Evolutionary conservation across 2,797 vertebrate genomes (phyloP).

Genomic region (Eidolon dupreanum): DNA sequence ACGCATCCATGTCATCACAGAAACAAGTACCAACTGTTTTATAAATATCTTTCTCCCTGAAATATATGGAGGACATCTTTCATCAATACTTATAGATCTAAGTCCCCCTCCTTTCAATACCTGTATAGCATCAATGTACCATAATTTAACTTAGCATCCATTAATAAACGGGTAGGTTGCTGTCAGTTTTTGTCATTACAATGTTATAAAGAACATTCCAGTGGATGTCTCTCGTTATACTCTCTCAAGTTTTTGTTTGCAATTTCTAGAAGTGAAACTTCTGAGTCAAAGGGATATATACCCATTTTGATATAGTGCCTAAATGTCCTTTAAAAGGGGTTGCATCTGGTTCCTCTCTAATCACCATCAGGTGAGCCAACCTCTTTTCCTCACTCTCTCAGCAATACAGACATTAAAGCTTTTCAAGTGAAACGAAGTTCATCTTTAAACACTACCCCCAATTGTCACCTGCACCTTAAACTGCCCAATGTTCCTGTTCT

Average conservation of each 20-base stretch:
- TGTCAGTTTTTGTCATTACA: background rate
- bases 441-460: background rate
- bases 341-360: background rate
- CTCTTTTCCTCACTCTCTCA: background rate
- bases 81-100: background rate
- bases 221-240: background rate
- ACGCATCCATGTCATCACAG: background rate
- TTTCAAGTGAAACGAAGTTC: conserved; percentile 15
- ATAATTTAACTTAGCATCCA: background rate
- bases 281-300: background rate
- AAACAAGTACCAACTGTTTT: background rate
- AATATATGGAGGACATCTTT: background rate
- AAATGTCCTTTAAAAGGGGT: background rate
- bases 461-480: background rate
- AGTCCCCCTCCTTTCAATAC: background rate
- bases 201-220: background rate
- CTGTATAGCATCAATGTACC: background rate
- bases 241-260: background rate
- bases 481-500: background rate
- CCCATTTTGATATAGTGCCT: background rate
- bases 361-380: background rate
- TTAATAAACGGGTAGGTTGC: background rate
- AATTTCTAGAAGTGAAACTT: conserved; percentile 2
- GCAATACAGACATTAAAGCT: background rate
- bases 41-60: background rate